Percentiles rank a stretch among this genome's conserved stretches.
phyloP scores from a whole-genome alignment of 2,888 invertebrate species.

The Mesopsocus fuscifrons region DNA sequence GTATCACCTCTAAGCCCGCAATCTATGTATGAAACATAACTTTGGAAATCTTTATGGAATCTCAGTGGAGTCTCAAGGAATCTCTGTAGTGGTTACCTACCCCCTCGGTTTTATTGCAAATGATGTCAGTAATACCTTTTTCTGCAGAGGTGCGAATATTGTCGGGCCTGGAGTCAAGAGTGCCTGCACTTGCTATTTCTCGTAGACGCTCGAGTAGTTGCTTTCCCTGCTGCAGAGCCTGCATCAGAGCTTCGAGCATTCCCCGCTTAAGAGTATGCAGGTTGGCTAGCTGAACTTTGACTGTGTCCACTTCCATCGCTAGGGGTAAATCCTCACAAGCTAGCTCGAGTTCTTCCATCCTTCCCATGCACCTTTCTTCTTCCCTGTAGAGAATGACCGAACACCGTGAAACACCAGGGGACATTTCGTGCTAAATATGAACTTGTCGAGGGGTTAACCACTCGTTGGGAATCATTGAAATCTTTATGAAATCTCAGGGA shows the following conservation, averaged over 20 bases:
- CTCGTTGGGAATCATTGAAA: no score
- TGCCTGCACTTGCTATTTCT: constrained; percentile 52
- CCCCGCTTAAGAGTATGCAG: constrained; percentile 51
- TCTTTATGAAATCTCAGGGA: no score
- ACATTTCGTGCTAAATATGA: no score
- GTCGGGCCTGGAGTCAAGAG: constrained; percentile 54
- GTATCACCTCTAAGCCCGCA: no score
- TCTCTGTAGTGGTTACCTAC: no score
- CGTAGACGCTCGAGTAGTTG: constrained; percentile 50
- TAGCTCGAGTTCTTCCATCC: constrained; percentile 45
- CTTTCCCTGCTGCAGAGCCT: constrained; percentile 64
- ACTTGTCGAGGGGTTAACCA: no score
- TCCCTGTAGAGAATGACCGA: constrained; percentile 32
- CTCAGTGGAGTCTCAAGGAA: no score
- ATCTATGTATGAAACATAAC: no score
- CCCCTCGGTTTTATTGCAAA: no score
- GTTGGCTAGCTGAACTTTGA: constrained; percentile 44
- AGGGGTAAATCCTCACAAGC: constrained; percentile 45
- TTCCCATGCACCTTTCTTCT: constrained; percentile 45
- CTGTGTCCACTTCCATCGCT: constrained; percentile 51
- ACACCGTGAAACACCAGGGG: no score
- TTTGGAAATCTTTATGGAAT: no score
- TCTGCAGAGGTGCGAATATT: constrained; percentile 33
- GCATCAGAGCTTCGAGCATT: constrained; percentile 57
- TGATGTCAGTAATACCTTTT: no score